These are phyloP conservation scores for Cliona cf. orientalis DNA, from an alignment of 37 sponge, comb jelly and placozoan species.

Conservation along the genomic window DNA sequence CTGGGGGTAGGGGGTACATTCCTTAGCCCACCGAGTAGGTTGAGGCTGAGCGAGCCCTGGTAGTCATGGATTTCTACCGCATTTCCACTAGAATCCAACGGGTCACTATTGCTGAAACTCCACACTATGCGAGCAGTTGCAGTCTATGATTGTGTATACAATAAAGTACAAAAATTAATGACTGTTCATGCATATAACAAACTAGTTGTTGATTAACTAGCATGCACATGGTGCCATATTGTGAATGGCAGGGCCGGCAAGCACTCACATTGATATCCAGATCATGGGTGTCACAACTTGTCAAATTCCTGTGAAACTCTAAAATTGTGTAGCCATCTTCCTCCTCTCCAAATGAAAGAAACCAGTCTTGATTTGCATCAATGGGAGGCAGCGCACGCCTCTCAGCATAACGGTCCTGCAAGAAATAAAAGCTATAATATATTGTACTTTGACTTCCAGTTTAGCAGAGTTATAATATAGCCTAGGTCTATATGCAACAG, in stretches of 20 bases:
- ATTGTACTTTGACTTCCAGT: too few species aligned
- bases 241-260: too few species aligned
- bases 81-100: background rate
- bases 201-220: too few species aligned
- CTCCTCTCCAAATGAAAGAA: constrained; percentile 41
- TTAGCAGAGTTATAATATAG: too few species aligned
- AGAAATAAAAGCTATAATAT: too few species aligned
- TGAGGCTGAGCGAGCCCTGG: background rate
- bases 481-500: background rate
- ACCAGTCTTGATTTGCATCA: constrained; percentile 55
- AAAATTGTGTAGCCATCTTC: constrained; percentile 67
- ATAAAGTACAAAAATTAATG: too few species aligned
- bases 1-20: background rate
- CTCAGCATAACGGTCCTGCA: constrained; percentile 67
- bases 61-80: background rate
- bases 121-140: background rate
- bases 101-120: background rate
- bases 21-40: background rate
- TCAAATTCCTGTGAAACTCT: constrained; percentile 56
- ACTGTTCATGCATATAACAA: too few species aligned
- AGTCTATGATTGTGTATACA: too few species aligned
- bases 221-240: too few species aligned
- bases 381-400: constrained; percentile 25
- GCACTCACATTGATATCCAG: too few species aligned
- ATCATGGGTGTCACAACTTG: constrained; percentile 50